Evolutionary conservation across 2,888 invertebrate species (phyloP).

Genomic region (Neoascia interrupta): DNA sequence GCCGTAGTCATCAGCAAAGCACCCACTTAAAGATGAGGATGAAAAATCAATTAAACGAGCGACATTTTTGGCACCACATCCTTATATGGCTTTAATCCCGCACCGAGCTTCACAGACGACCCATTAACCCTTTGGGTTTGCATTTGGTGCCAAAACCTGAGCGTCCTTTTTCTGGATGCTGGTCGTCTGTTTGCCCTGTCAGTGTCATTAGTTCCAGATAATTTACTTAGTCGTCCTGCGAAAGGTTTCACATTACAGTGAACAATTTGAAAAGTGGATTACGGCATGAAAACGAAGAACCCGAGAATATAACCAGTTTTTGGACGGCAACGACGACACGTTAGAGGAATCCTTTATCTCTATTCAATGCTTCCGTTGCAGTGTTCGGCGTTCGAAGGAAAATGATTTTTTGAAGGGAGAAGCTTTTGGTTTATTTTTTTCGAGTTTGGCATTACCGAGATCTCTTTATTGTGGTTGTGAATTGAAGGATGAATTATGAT

Average conservation of each 20-base stretch:
- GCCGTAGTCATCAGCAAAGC: no score
- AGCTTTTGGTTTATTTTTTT: slow-evolving; percentile 28
- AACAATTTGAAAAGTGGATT: slow-evolving; percentile 68
- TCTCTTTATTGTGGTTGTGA: slow-evolving; percentile 58
- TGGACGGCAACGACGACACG: slow-evolving; percentile 34
- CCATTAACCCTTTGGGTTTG: slow-evolving; percentile 65
- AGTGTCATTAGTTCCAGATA: slow-evolving; percentile 70
- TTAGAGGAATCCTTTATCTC: slow-evolving; percentile 59
- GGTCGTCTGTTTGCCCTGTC: slow-evolving; percentile 61
- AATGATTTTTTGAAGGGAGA: slow-evolving; percentile 12
- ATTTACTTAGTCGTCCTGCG: slow-evolving; percentile 68
- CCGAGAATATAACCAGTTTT: no score
- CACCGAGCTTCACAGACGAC: no score
- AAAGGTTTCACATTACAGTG: slow-evolving; percentile 69
- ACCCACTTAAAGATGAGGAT: no score
- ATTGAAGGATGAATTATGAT: slow-evolving; percentile 69
- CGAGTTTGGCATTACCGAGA: slow-evolving; percentile 12
- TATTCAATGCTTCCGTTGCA: slow-evolving; percentile 62
- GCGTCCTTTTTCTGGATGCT: slow-evolving; percentile 3
- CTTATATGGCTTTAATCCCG: slow-evolving; percentile 44
- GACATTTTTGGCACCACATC: slow-evolving; percentile 50
- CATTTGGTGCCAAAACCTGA: slow-evolving; percentile 58
- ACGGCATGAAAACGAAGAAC: slow-evolving; percentile 13
- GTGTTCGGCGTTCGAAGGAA: slow-evolving; percentile 42
- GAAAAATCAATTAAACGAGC: slow-evolving; percentile 53